phyloP scores from a whole-genome alignment of 2,113 vertebrate genomes.

The Sapajus apella region DNA sequence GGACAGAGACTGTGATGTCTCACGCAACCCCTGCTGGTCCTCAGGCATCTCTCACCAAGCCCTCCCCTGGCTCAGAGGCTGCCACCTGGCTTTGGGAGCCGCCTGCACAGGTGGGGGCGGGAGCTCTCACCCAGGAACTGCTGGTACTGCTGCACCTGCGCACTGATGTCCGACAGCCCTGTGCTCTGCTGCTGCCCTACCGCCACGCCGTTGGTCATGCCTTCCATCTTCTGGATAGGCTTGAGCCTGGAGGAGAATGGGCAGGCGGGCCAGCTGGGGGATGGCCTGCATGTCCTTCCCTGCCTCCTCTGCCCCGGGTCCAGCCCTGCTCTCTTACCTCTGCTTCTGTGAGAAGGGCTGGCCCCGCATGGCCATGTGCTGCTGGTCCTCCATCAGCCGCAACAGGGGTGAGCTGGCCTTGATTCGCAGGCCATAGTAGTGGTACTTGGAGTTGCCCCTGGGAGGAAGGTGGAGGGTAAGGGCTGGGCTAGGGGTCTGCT shows the following conservation, averaged over 20 bases:
- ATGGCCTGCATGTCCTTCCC: not conserved
- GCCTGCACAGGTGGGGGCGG: rapidly evolving
- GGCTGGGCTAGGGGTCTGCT: not conserved
- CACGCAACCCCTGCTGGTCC: not conserved
- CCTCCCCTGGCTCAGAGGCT: not conserved
- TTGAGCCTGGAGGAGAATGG: constrained; percentile 86
- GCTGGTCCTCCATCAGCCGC: constrained; percentile 93
- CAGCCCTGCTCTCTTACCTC: constrained; percentile 81
- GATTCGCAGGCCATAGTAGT: constrained; percentile 95
- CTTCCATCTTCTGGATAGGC: constrained; percentile 91
- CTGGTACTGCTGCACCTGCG: constrained; percentile 95
- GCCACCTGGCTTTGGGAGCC: not conserved
- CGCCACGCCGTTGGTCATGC: constrained; percentile 90
- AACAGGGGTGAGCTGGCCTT: constrained; percentile 92
- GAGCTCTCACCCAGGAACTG: constrained; percentile 91
- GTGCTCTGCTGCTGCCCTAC: constrained; percentile 84
- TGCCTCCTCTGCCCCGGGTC: rapidly evolving
- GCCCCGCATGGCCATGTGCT: constrained; percentile 95
- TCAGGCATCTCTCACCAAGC: not conserved
- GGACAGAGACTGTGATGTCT: not conserved
- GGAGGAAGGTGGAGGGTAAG: constrained; percentile 40
- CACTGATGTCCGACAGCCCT: constrained; percentile 90
- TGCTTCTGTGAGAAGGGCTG: constrained; percentile 95
- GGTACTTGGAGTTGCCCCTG: constrained; percentile 96
- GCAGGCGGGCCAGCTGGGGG: not conserved